phyloP scores from a whole-genome alignment of 2,888 invertebrate genomes.

The Eupithecia inturbata region DNA sequence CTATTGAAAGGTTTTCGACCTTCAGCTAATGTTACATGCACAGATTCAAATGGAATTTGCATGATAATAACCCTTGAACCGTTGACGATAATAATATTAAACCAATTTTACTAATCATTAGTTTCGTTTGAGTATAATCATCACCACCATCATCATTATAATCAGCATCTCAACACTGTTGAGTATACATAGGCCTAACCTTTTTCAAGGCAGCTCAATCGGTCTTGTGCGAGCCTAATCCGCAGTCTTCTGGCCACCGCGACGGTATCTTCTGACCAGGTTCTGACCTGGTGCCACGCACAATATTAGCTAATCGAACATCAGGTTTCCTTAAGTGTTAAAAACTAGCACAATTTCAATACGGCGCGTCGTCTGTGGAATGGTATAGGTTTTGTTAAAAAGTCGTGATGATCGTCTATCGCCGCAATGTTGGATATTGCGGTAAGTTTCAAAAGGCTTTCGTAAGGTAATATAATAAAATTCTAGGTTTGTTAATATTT shows the following conservation, averaged over 20 bases:
- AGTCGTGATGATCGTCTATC: slow-evolving; percentile 59
- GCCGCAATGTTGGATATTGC: slow-evolving; percentile 60
- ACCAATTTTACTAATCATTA: neutral
- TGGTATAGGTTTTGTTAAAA: slow-evolving; percentile 50
- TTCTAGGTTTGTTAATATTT: slow-evolving; percentile 6
- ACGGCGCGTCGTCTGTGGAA: slow-evolving; percentile 58
- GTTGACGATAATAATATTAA: slow-evolving; percentile 14
- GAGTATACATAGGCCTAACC: neutral
- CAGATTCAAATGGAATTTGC: slow-evolving; percentile 41
- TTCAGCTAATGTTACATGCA: slow-evolving; percentile 51
- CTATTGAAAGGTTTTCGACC: slow-evolving; percentile 66
- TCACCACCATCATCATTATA: neutral
- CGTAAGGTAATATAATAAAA: slow-evolving; percentile 46
- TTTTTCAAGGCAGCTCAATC: neutral
- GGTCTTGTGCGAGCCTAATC: neutral
- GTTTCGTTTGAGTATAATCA: neutral
- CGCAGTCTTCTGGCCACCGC: neutral
- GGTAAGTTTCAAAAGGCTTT: slow-evolving; percentile 49
- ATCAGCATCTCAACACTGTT: neutral
- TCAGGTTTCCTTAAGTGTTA: neutral
- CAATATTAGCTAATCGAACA: neutral
- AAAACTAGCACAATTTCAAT: slow-evolving; percentile 44
- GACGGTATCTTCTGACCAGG: neutral
- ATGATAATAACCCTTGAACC: slow-evolving; percentile 39
- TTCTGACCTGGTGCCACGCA: neutral